A percentile compares a stretch with the other conserved stretches of the same genome.
phyloP scores from a whole-genome alignment of 2,888 invertebrate species.

The Melikaiella ostensackeni region DNA sequence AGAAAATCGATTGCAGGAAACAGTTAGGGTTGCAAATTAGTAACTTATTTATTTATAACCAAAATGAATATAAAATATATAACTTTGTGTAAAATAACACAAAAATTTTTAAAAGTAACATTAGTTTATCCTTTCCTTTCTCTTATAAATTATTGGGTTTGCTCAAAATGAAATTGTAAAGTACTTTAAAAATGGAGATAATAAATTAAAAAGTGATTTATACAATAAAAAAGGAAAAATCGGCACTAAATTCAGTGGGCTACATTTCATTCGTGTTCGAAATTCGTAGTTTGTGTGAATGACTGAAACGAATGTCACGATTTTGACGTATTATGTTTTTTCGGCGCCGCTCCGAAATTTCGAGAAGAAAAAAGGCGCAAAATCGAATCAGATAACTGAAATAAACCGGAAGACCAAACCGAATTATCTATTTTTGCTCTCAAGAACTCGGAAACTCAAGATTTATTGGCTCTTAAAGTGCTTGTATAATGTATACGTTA shows the following conservation, averaged over 20 bases:
- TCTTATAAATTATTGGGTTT: too few species aligned
- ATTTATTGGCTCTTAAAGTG: slow-evolving; percentile 1
- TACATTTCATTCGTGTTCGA: background rate
- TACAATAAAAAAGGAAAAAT: too few species aligned
- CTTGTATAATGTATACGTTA: background rate
- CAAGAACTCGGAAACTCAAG: too few species aligned
- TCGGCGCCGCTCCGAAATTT: background rate
- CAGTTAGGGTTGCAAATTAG: background rate
- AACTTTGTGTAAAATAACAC: background rate
- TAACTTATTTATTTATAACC: background rate
- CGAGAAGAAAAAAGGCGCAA: background rate
- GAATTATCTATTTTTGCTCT: background rate
- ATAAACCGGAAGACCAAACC: background rate
- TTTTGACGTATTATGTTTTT: background rate
- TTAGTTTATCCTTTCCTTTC: too few species aligned
- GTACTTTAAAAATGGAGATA: too few species aligned
- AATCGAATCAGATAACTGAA: background rate
- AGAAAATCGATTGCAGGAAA: background rate
- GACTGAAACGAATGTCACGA: slow-evolving; percentile 8
- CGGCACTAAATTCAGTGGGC: background rate
- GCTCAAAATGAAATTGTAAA: too few species aligned
- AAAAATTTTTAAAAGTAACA: too few species aligned
- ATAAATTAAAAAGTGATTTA: too few species aligned
- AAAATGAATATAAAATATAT: background rate
- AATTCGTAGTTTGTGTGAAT: background rate